A percentile compares a stretch with the other conserved stretches of the same genome.
phyloP scores from a whole-genome alignment of 2,797 vertebrate genomes.

The Poecilia velifera region DNA sequence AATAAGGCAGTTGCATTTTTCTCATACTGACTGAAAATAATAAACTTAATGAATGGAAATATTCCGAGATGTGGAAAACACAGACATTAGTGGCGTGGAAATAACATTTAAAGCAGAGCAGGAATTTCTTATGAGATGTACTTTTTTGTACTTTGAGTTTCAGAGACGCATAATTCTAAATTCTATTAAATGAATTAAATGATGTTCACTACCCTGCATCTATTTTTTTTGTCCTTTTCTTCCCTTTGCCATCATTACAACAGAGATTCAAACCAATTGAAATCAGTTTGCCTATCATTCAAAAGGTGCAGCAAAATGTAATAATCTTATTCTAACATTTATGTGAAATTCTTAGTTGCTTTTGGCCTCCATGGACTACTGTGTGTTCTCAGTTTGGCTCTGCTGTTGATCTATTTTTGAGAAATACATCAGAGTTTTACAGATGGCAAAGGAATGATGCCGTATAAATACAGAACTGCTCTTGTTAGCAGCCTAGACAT shows the following conservation, averaged over 20 bases:
- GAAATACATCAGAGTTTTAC: constrained; percentile 20
- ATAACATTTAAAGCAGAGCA: background rate
- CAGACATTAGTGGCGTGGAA: background rate
- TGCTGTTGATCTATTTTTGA: constrained; percentile 24
- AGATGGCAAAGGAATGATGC: constrained; percentile 8
- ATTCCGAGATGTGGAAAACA: background rate
- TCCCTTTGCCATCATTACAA: background rate
- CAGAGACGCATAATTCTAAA: constrained; percentile 15
- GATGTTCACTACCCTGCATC: background rate
- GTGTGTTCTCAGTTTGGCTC: constrained; percentile 15
- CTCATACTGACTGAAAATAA: background rate
- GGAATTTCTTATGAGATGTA: constrained; percentile 9
- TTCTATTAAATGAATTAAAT: background rate
- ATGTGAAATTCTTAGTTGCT: background rate
- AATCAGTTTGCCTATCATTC: constrained; percentile 9
- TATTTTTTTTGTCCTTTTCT: constrained; percentile 12
- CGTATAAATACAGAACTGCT: constrained; percentile 7
- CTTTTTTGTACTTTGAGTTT: constrained; percentile 17
- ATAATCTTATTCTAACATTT: background rate
- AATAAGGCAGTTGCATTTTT: background rate
- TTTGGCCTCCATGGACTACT: constrained; percentile 1
- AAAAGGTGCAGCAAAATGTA: constrained; percentile 4
- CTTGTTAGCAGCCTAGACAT: constrained; percentile 3
- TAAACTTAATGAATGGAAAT: background rate
- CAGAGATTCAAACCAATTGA: constrained; percentile 2